Evolutionary conservation across 2,113 vertebrate genomes (phyloP), one percentile per base, ranked within the genome.

Genomic region (Rhagologus leucostigma): DNA sequence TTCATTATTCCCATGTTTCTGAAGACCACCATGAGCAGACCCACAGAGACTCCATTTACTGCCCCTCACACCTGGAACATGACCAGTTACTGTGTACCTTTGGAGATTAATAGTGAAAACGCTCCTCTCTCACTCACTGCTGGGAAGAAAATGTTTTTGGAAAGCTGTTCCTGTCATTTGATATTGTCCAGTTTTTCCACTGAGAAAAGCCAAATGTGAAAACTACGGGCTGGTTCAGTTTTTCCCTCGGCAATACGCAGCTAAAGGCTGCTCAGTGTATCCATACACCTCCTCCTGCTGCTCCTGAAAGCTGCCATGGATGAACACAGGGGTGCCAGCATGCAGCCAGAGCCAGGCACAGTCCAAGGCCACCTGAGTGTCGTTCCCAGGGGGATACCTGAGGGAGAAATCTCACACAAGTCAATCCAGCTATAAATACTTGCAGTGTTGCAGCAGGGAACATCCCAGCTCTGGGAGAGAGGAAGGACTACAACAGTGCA

Each of bases 111-210:
- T 16, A 37, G 71, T 13, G 63, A 73, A 70, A 93, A 93, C 0
- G 3, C 35, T 85, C 46, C 50, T 57, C 50, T 90, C 56, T 87
- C 73, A 39, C 75, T 76, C 75, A 20, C 55, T 74, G 79, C 79
- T 86, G 71, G 76, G 82, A 94, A 93, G 56, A 88, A 92, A 89
- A 82, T 41, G 57, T 47, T 89, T 96, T 91, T 55, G 74, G 78
- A 95, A 90, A 80, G 67, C 63, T 21, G 22, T 14, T 73, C 21
- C 6, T 55, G 88, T 80, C 79, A 86, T 81, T 84, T 77, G 85
- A 90, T 90, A 93, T 59, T 29, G 68, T 88, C 95, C 95, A 84
- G 35, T 86, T 95, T 94, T 95, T 92, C 94, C 94, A 90, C 83
- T 92, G 86, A 92, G 90, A 59, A 81, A 95, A 94, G 85, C 79